A percentile compares a stretch with the other conserved stretches of the same genome.
Conservation (phyloP, 2,113 vertebrate genomes). For the Eidolon helvum region DNA sequence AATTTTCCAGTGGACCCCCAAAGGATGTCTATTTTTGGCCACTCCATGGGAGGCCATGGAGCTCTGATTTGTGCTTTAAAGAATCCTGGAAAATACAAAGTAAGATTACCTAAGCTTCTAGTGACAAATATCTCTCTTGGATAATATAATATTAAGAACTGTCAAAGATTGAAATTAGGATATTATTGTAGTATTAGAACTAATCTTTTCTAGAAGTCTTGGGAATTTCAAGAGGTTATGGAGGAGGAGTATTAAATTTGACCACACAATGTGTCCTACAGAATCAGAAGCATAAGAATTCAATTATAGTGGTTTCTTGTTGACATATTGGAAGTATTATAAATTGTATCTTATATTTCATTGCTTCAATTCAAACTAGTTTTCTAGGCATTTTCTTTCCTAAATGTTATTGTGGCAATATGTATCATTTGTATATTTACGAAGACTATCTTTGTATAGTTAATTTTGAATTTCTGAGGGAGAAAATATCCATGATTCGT, state of each 20-base stretch:
- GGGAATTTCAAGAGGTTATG: neutral
- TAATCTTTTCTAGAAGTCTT: neutral
- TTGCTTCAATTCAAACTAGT: neutral
- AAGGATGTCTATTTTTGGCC: slow-evolving; percentile 91
- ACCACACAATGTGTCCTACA: neutral
- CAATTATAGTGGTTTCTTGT: neutral
- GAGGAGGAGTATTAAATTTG: neutral
- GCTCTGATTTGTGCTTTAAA: slow-evolving; percentile 95
- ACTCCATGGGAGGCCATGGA: slow-evolving; percentile 98
- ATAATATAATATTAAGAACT: neutral
- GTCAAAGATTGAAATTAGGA: neutral
- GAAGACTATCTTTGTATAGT: neutral
- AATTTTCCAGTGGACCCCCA: slow-evolving; percentile 93
- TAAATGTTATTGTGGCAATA: neutral
- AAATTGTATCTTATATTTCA: neutral
- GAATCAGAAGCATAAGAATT: neutral
- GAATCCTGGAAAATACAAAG: slow-evolving; percentile 78
- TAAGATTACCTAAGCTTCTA: slow-evolving; percentile 46
- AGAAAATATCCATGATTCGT: neutral
- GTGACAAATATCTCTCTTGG: neutral
- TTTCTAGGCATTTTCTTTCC: neutral
- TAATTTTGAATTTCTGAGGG: slow-evolving; percentile 17
- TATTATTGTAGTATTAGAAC: neutral
- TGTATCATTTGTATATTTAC: slow-evolving; percentile 15
- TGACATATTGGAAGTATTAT: neutral